These are phyloP conservation scores for Seriola aureovittata DNA, from an alignment of 2,113 vertebrate species.

Conservation along the genomic window DNA sequence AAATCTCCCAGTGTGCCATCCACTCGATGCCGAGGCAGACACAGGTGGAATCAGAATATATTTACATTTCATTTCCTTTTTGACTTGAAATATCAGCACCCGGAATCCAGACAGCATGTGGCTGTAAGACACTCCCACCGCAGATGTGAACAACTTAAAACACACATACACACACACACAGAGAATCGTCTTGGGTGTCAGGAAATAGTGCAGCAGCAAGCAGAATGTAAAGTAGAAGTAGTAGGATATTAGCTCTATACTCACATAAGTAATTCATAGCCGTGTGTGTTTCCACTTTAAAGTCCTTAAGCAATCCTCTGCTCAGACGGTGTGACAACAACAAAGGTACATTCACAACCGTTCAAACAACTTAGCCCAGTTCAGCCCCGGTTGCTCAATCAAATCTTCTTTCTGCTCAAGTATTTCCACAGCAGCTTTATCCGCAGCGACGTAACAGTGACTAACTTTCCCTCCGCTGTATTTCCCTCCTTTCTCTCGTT, in stretches of 20 bases:
- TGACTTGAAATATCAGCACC: no score
- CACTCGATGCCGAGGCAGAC: no score
- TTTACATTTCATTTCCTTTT: neutral
- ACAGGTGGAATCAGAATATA: neutral
- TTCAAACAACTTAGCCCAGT: neutral
- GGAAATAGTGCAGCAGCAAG: neutral
- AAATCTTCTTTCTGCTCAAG: slow-evolving; percentile 45
- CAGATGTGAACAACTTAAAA: no score
- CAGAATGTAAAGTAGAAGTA: neutral
- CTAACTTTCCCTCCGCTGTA: neutral
- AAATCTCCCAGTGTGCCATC: neutral
- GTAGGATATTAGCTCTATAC: neutral
- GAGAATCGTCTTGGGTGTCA: no score
- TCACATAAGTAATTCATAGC: neutral
- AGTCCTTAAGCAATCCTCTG: neutral
- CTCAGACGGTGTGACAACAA: slow-evolving; percentile 1
- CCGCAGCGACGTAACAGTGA: neutral
- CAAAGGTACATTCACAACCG: slow-evolving; percentile 42
- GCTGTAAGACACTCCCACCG: no score
- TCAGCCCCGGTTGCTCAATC: slow-evolving; percentile 5
- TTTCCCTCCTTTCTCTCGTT: neutral
- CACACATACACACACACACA: no score
- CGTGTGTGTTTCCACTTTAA: neutral
- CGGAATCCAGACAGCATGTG: no score
- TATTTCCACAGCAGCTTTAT: slow-evolving; percentile 39